Conservation (phyloP, 2,797 vertebrate genomes). For the Cossypha caffra region DNA sequence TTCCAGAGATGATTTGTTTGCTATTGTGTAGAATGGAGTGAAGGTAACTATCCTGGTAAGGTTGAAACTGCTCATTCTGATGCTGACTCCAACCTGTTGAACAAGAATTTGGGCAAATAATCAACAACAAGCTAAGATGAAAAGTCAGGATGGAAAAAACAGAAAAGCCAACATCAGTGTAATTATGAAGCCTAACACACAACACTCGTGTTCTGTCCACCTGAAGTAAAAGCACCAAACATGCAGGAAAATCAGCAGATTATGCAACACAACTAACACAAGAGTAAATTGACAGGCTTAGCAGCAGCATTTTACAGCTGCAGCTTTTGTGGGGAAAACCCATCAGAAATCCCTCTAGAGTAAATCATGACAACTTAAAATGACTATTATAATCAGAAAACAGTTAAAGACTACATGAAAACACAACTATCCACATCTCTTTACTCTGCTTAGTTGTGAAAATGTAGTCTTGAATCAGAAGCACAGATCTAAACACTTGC, state of each 20-base stretch:
- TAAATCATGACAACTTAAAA: background rate
- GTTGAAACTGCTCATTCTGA: constrained; percentile 96
- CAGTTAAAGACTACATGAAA: background rate
- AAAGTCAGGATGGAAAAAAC: background rate
- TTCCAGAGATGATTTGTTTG: constrained; percentile 92
- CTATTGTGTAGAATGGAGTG: constrained; percentile 93
- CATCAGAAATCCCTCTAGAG: background rate
- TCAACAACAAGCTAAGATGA: background rate
- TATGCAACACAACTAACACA: background rate
- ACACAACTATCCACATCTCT: background rate
- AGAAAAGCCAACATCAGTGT: background rate
- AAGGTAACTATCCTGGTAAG: constrained; percentile 91
- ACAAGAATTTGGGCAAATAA: background rate
- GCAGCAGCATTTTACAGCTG: background rate
- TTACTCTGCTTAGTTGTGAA: background rate
- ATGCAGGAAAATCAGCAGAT: background rate
- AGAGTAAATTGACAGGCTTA: background rate
- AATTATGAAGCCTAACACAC: background rate
- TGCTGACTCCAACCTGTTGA: constrained; percentile 90
- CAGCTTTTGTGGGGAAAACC: background rate
- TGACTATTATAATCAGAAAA: background rate
- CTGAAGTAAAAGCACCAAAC: background rate
- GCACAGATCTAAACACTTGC: background rate
- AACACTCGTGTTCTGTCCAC: background rate
- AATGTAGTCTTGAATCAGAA: background rate